These are phyloP conservation scores for Asarcornis scutulata DNA, from an alignment of 2,113 vertebrate genomes.

Conservation along the genomic window DNA sequence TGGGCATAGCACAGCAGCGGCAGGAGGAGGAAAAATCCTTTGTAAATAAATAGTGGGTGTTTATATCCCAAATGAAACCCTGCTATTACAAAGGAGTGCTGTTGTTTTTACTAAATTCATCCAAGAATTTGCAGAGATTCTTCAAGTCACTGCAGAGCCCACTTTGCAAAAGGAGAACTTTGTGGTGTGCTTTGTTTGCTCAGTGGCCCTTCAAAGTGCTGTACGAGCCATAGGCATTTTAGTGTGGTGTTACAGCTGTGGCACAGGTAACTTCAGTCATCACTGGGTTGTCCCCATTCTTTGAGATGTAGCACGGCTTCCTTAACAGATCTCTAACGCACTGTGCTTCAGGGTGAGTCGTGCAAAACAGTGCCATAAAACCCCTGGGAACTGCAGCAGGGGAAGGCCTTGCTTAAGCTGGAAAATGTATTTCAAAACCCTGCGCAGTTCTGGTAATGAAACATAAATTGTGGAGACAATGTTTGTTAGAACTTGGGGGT, in stretches of 20 bases:
- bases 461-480: not conserved
- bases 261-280: not conserved
- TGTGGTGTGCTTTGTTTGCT: not conserved
- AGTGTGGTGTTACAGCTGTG: not conserved
- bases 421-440: not conserved
- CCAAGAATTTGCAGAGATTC: slow-evolving; percentile 1
- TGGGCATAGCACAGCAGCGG: slow-evolving; percentile 7
- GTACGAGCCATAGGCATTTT: not conserved
- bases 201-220: not conserved
- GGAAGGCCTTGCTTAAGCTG: not conserved
- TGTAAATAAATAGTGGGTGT: slow-evolving; percentile 57
- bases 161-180: not conserved
- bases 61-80: slow-evolving; percentile 51
- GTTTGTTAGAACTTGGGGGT: not conserved
- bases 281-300: not conserved
- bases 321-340: not conserved
- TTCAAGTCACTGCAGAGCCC: not conserved
- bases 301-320: not conserved
- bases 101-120: slow-evolving; percentile 48
- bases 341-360: not conserved
- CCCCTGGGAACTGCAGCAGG: not conserved
- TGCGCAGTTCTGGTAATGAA: not conserved
- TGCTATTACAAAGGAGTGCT: slow-evolving; percentile 15
- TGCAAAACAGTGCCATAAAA: not conserved
- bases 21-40: slow-evolving; percentile 42